These are phyloP conservation scores for Peromyscus aztecus DNA, from an alignment of 2,797 vertebrate genomes.

Conservation along the genomic window DNA sequence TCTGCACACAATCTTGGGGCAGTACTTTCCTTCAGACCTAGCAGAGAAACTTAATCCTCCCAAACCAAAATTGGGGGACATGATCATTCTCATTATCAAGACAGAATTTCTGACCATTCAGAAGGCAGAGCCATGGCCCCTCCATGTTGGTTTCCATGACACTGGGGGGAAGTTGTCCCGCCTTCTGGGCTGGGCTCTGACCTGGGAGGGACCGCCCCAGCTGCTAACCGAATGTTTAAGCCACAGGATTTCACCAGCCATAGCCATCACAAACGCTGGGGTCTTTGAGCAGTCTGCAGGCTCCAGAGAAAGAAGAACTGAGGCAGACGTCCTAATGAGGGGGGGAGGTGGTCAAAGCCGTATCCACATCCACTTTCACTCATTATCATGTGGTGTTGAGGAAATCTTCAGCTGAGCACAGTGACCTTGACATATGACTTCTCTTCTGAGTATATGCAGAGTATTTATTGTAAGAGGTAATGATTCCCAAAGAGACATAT, in stretches of 20 bases:
- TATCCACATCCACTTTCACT: conserved; percentile 43
- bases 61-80: neutral
- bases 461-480: conserved; percentile 69
- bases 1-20: neutral
- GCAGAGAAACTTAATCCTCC: conserved; percentile 30
- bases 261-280: neutral
- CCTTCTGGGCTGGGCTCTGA: neutral
- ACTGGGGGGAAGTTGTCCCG: neutral
- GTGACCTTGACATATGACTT: conserved; percentile 69
- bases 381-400: conserved; percentile 53
- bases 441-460: conserved; percentile 34
- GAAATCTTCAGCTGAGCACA: conserved; percentile 69
- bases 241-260: neutral
- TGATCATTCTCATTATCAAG: conserved; percentile 3
- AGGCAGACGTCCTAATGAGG: conserved; percentile 19
- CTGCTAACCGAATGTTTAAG: neutral
- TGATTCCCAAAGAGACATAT: conserved; percentile 72
- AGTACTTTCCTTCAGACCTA: conserved; percentile 26
- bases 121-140: neutral
- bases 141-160: neutral
- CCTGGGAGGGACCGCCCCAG: neutral
- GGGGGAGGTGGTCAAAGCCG: conserved; percentile 28
- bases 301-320: neutral
- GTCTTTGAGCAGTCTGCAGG: neutral
- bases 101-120: neutral